Evolutionary conservation across 2,113 vertebrate genomes (phyloP).

Genomic region (Ophthalmolycus amberensis): DNA sequence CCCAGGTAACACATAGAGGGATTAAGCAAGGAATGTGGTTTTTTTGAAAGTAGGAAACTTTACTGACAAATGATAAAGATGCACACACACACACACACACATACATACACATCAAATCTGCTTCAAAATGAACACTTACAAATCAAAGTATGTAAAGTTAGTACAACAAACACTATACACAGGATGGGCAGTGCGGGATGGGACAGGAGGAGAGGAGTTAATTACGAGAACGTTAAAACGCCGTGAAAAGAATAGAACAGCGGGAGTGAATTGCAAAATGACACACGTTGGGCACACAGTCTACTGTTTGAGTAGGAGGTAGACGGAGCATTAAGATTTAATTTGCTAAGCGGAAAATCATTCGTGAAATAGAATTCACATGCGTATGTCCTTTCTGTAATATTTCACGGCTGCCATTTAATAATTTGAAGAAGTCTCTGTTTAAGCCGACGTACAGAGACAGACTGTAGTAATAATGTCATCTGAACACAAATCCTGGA

Average conservation of each 20-base stretch:
- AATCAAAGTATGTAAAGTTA: conserved; percentile 81
- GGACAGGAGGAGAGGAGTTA: conserved; percentile 32
- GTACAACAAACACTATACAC: conserved; percentile 78
- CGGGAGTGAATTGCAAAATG: conserved; percentile 26
- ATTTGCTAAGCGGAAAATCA: conserved; percentile 38
- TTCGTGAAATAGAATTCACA: conserved; percentile 43
- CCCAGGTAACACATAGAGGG: no score
- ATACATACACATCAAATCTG: no score
- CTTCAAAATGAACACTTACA: no score
- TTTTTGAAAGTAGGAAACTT: no score
- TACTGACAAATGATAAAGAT: no score
- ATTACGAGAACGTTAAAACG: conserved; percentile 55
- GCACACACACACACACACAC: no score
- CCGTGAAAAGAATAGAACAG: conserved; percentile 32
- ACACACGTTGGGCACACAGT: conserved; percentile 29
- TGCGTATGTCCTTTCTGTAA: conserved; percentile 23
- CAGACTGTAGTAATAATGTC: conserved; percentile 25
- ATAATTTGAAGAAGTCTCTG: conserved; percentile 34
- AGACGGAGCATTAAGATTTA: conserved; percentile 32
- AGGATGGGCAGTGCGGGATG: conserved; percentile 49
- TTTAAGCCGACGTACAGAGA: conserved; percentile 24
- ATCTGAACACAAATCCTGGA: conserved; percentile 41
- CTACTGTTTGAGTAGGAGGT: conserved; percentile 48
- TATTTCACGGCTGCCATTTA: conserved; percentile 39
- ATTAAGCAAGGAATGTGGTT: no score